These are phyloP conservation scores for Pseudopleuronectes americanus DNA, from an alignment of 2,797 vertebrate genomes.

Conservation along the genomic window DNA sequence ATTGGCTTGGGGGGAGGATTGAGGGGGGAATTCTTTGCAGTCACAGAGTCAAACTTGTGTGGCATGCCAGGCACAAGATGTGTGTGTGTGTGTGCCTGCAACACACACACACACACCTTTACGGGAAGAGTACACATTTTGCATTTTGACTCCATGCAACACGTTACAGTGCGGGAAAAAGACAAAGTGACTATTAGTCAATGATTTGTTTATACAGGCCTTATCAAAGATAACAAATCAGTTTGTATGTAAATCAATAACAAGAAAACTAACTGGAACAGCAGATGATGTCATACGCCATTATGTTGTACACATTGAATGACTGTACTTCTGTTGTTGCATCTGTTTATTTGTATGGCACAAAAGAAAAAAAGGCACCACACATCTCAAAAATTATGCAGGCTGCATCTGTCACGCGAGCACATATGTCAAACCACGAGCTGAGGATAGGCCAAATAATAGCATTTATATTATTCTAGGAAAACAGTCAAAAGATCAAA, in stretches of 20 bases:
- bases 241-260: constrained; percentile 10
- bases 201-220: constrained; percentile 7
- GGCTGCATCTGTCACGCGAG: background rate
- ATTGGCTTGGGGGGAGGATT: constrained; percentile 83
- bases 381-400: background rate
- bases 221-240: constrained; percentile 15
- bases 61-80: constrained; percentile 55
- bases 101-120: constrained; percentile 28
- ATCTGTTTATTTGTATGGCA: background rate
- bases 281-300: background rate
- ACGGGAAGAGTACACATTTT: constrained; percentile 30
- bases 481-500: background rate
- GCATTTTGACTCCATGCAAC: constrained; percentile 13
- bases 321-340: background rate
- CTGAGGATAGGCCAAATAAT: no score
- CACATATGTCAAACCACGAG: background rate
- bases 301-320: constrained; percentile 3
- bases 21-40: constrained; percentile 80
- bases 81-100: constrained; percentile 6
- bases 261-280: background rate
- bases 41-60: constrained; percentile 74
- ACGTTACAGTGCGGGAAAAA: background rate
- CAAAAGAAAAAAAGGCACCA: background rate
- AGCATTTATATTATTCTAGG: no score
- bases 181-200: background rate